Conservation (phyloP, 2,888 invertebrate species). For the Agriopis marginaria region DNA sequence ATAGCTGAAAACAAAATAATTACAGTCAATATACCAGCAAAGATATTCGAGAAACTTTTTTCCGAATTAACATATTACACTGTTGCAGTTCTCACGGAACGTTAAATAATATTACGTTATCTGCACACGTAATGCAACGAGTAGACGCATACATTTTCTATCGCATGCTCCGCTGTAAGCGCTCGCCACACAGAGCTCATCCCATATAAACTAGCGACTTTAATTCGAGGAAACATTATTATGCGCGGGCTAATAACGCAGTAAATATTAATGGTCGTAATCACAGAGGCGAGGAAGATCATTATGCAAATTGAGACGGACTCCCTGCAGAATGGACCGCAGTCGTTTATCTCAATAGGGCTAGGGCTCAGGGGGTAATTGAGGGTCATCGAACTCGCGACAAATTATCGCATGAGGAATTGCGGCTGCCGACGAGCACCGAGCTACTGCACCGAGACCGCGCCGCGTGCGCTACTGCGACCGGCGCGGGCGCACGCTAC, state of each 20-base stretch:
- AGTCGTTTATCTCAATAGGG: constrained; percentile 72
- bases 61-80: constrained; percentile 33
- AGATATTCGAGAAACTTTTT: constrained; percentile 9
- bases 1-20: constrained; percentile 88
- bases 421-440: constrained; percentile 55
- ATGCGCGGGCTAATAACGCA: constrained; percentile 59
- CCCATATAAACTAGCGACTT: constrained; percentile 40
- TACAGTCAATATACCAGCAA: constrained; percentile 29
- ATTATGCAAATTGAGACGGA: constrained; percentile 73
- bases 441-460: constrained; percentile 28
- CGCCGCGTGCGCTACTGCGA: neutral
- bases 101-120: constrained; percentile 59
- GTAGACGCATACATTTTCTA: constrained; percentile 54
- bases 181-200: constrained; percentile 20
- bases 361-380: constrained; percentile 72
- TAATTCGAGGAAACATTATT: constrained; percentile 58
- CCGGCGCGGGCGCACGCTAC: constrained; percentile 2
- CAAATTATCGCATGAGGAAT: constrained; percentile 65
- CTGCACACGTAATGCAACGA: constrained; percentile 46
- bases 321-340: constrained; percentile 53
- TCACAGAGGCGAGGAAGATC: constrained; percentile 61
- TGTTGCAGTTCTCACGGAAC: constrained; percentile 48
- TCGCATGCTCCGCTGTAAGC: constrained; percentile 51
- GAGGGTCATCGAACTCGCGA: constrained; percentile 68
- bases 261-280: constrained; percentile 70